Conservation (phyloP, 2,113 vertebrate genomes). For the Phrynosoma platyrhinos region DNA sequence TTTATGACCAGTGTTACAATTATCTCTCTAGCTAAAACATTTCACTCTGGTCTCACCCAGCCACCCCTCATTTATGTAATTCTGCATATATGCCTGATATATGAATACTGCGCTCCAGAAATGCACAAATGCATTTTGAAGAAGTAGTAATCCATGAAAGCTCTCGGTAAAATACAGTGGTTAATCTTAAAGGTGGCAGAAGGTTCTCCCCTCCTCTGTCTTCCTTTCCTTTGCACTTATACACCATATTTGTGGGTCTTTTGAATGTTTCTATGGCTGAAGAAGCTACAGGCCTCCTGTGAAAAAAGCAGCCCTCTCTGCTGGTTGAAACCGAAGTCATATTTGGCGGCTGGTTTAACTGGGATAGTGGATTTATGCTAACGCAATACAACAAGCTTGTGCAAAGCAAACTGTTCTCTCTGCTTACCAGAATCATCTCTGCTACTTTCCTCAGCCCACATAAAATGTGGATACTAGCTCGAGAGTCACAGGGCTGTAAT, state of each 20-base stretch:
- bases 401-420: conserved; percentile 17
- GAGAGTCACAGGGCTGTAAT: neutral
- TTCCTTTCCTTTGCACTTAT: neutral
- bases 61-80: too few relatives aligned
- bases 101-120: too few relatives aligned
- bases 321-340: neutral
- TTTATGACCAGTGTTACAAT: too few relatives aligned
- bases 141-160: too few relatives aligned
- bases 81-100: too few relatives aligned
- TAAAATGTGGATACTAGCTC: neutral
- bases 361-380: neutral
- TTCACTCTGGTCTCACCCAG: too few relatives aligned
- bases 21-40: too few relatives aligned
- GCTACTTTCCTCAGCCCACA: neutral
- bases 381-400: neutral
- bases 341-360: neutral
- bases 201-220: too few relatives aligned
- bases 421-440: neutral
- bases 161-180: too few relatives aligned
- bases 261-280: neutral
- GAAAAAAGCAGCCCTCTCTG: neutral
- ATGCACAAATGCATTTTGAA: too few relatives aligned
- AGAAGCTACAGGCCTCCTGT: neutral
- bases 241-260: neutral
- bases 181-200: too few relatives aligned